A percentile compares a stretch with the other conserved stretches of the same genome.
Conservation (phyloP, 2,113 vertebrate species). For the Podilymbus podiceps region DNA sequence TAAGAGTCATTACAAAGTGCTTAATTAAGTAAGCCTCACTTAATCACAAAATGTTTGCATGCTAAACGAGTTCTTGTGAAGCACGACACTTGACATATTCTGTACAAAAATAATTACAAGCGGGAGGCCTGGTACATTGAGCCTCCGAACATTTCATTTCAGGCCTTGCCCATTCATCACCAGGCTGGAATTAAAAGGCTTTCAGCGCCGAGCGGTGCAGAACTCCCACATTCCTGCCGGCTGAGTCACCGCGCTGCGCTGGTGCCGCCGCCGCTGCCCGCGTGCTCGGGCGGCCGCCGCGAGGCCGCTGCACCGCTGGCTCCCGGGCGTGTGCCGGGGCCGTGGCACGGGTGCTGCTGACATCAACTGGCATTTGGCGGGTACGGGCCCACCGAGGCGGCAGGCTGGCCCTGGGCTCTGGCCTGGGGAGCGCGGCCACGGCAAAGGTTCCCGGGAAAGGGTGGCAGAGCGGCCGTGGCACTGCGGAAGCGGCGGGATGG, state of each 20-base stretch:
- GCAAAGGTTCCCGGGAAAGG: rapidly evolving
- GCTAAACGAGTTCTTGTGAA: conserved; percentile 73
- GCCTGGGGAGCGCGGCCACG: rapidly evolving
- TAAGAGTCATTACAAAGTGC: conserved; percentile 80
- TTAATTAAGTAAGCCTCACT: conserved; percentile 83
- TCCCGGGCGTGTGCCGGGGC: not conserved
- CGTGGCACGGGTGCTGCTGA: not conserved
- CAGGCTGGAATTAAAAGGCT: conserved; percentile 63
- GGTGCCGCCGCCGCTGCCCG: not conserved
- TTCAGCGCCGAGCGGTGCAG: conserved; percentile 11
- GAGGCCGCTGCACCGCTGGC: rapidly evolving
- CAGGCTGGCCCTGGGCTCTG: rapidly evolving
- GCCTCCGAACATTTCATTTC: conserved; percentile 51
- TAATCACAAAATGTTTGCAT: conserved; percentile 83
- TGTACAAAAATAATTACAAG: conserved; percentile 72
- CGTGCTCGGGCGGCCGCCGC: not conserved
- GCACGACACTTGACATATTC: conserved; percentile 74
- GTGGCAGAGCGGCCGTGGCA: rapidly evolving
- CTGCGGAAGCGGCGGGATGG: rapidly evolving
- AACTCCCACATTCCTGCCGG: conserved; percentile 69
- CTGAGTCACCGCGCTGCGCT: conserved; percentile 51
- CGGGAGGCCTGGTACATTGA: conserved; percentile 50
- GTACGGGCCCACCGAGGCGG: rapidly evolving
- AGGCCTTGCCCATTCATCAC: conserved; percentile 69
- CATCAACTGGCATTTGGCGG: not conserved